phyloP scores from a whole-genome alignment of 2,888 invertebrate species.

The Tipula confusa region DNA sequence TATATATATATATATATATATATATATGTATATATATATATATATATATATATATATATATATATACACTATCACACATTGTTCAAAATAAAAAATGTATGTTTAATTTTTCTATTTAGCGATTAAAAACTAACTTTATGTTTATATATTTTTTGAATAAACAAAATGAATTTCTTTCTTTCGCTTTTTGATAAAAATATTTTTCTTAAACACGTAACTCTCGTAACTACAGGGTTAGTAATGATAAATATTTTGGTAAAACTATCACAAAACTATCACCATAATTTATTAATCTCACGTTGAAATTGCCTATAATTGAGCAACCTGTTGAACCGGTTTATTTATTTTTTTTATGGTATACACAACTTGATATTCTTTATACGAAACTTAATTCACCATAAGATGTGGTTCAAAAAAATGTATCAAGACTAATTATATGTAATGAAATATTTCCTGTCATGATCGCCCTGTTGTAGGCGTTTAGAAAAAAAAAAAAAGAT shows the following conservation, averaged over 20 bases:
- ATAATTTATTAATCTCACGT: background rate
- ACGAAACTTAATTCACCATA: background rate
- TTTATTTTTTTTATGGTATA: background rate
- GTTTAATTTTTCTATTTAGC: conserved; percentile 21
- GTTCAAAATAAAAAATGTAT: background rate
- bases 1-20: background rate
- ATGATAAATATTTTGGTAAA: background rate
- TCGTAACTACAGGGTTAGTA: background rate
- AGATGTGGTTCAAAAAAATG: background rate
- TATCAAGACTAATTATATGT: conserved; percentile 6
- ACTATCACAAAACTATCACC: conserved; percentile 8
- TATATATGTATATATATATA: background rate
- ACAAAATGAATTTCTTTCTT: too few relatives aligned
- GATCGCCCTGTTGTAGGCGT: conserved; percentile 32
- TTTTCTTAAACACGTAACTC: too few relatives aligned
- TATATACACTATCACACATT: background rate
- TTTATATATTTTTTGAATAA: conserved; percentile 16
- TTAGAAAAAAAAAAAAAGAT: conserved; percentile 21
- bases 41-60: background rate
- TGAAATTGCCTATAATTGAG: conserved; percentile 6
- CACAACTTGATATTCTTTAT: background rate
- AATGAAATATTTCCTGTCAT: conserved; percentile 31
- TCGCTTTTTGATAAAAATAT: too few relatives aligned
- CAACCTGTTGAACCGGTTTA: conserved; percentile 33
- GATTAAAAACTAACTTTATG: background rate